A percentile compares a stretch with the other conserved stretches of the same genome.
These are phyloP conservation scores for Euura lappo DNA, from an alignment of 1,140 invertebrate species.

Conservation along the genomic window DNA sequence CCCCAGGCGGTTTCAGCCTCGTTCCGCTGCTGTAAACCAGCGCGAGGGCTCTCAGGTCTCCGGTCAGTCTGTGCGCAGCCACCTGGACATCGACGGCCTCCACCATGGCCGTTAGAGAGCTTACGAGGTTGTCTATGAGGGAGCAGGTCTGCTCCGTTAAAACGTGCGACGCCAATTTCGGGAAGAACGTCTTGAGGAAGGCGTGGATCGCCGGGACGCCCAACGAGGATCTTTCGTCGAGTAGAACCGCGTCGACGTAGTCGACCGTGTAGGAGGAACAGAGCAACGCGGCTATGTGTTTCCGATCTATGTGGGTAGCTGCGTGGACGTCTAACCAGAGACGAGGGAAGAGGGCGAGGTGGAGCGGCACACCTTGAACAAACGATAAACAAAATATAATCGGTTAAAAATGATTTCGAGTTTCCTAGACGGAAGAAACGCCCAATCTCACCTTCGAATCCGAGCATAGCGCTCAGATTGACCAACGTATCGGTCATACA, in stretches of 20 bases:
- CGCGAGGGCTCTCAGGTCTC: constrained; percentile 63
- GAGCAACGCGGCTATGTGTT: constrained; percentile 77
- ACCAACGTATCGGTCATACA: constrained; percentile 80
- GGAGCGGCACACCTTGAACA: constrained; percentile 70
- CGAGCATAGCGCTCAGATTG: constrained; percentile 83
- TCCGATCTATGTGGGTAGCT: constrained; percentile 77
- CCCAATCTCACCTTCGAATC: constrained; percentile 72
- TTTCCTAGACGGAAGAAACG: too few species aligned
- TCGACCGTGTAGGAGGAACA: constrained; percentile 82
- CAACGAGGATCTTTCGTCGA: constrained; percentile 80
- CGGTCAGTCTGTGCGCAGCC: constrained; percentile 61
- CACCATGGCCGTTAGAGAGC: constrained; percentile 61
- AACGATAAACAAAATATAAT: not conserved
- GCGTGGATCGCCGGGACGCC: constrained; percentile 81
- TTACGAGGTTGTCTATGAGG: constrained; percentile 65
- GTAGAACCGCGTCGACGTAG: constrained; percentile 81
- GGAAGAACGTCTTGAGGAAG: constrained; percentile 83
- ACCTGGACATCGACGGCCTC: constrained; percentile 58
- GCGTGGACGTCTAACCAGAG: constrained; percentile 83
- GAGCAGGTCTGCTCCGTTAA: constrained; percentile 66
- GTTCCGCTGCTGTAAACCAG: constrained; percentile 61
- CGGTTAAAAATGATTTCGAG: too few species aligned
- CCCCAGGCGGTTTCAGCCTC: constrained; percentile 48
- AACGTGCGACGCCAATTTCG: constrained; percentile 73
- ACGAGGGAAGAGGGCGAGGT: constrained; percentile 83